Base-by-base conservation (phyloP, 2,888 invertebrate genomes). In the Erynnis tages region DNA sequence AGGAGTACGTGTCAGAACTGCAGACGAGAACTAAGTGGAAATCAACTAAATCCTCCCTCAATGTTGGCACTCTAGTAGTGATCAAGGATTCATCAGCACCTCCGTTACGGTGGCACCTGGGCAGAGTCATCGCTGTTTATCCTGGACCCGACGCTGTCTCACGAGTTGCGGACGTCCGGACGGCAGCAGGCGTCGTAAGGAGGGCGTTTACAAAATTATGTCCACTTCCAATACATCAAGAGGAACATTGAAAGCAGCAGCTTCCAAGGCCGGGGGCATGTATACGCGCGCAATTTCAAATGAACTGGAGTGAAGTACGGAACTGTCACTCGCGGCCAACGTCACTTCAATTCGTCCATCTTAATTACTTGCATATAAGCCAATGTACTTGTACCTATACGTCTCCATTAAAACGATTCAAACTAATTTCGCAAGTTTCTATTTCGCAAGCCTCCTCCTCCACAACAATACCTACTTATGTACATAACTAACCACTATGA, bases 1-100 rank as follows among this genome's bases (percentile, higher is more conserved):
- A 53, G 27, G 60, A 60, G 32, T 60, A 56, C 25, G 40, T 60
- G 2, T 53, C 58, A 4, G 54, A 60, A 19, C 44, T 66, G 0
- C 65, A 64, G 29, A 59, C 57, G 25, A 17, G 60, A 27, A 40
- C 52, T 1, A 62, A 65, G 37, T 65, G 62, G 64, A 48, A 23
- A 29, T 10, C 27, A 23, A 48, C 17, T 11, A 16, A 4, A 40
- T 40, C 37, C 11, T 30, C 23, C n/a, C 21, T 52, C 16, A 35
- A 35, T 14, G 37, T 17, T 17, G 21, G 10, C 7, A n/a, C 34
- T 21, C 2, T 55, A 2, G 58, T 56, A 0, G 10, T 60, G 8
- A 43, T 59, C 11, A 59, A 61, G 23, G 59, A 59, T 4, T 53
- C 55, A 23, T 50, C 45, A 23, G 11, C 53, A 29, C 54, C 58